Conservation (phyloP, 2,113 vertebrate species). For the Callospermophilus lateralis region DNA sequence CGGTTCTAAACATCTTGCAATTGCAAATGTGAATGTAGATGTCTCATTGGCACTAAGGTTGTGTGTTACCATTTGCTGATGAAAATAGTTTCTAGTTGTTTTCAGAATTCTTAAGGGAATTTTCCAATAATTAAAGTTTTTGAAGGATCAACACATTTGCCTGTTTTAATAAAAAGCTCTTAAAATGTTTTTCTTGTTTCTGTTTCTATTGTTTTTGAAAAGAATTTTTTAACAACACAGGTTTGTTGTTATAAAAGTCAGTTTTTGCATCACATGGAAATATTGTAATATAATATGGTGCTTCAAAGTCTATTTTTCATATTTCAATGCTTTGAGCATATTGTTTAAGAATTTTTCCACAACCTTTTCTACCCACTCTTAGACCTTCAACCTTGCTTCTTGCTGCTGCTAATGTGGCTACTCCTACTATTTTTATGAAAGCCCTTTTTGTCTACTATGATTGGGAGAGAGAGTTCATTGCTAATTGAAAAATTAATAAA, state of each 20-base stretch:
- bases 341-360: conserved; percentile 4
- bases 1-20: neutral
- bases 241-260: neutral
- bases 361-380: neutral
- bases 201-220: neutral
- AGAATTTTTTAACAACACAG: neutral
- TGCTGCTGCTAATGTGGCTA: neutral
- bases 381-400: neutral
- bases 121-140: neutral
- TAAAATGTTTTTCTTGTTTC: neutral
- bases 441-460: neutral
- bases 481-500: neutral
- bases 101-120: conserved; percentile 21
- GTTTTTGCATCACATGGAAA: neutral
- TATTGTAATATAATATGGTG: neutral
- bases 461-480: neutral
- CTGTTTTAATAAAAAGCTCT: conserved; percentile 18
- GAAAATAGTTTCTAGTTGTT: neutral
- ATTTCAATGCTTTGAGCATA: neutral
- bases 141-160: neutral
- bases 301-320: neutral
- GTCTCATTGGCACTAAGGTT: neutral
- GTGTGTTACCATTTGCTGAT: neutral
- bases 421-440: neutral
- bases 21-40: neutral